Percentiles rank a stretch among this genome's conserved stretches.
Conservation (phyloP, 2,797 vertebrate species). For the Champsocephalus esox region DNA sequence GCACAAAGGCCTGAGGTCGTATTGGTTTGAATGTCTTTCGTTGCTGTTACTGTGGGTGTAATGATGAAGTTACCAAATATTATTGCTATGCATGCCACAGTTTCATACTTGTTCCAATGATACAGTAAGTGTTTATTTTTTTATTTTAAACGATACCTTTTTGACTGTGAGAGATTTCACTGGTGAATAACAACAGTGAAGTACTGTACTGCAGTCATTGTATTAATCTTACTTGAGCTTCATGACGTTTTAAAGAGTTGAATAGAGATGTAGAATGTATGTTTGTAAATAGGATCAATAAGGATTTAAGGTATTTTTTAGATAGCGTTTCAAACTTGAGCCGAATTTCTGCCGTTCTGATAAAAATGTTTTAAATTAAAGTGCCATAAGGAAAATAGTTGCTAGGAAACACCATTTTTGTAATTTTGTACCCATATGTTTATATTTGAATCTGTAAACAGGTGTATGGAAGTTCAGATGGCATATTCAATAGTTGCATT, state of each 20-base stretch:
- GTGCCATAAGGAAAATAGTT: neutral
- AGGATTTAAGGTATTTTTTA: no score
- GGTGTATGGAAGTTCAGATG: neutral
- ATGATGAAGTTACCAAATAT: slow-evolving; percentile 14
- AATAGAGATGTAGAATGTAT: neutral
- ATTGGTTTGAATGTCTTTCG: neutral
- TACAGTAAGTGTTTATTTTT: no score
- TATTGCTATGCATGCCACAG: slow-evolving; percentile 1
- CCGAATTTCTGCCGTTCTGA: no score
- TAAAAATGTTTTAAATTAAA: no score
- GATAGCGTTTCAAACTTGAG: no score
- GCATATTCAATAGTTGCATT: neutral
- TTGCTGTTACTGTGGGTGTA: slow-evolving; percentile 1
- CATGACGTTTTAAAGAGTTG: neutral
- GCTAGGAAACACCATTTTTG: slow-evolving; percentile 1
- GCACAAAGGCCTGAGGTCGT: slow-evolving; percentile 2
- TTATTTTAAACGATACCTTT: neutral
- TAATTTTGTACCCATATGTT: neutral
- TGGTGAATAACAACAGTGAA: neutral
- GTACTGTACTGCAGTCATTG: neutral
- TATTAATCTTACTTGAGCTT: neutral
- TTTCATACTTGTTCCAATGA: neutral
- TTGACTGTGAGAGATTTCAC: neutral
- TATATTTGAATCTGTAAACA: neutral
- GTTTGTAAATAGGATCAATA: neutral